Percentiles rank a stretch among this genome's conserved stretches.
Conservation (phyloP, 2,797 vertebrate genomes). For the Malurus leucopterus region DNA sequence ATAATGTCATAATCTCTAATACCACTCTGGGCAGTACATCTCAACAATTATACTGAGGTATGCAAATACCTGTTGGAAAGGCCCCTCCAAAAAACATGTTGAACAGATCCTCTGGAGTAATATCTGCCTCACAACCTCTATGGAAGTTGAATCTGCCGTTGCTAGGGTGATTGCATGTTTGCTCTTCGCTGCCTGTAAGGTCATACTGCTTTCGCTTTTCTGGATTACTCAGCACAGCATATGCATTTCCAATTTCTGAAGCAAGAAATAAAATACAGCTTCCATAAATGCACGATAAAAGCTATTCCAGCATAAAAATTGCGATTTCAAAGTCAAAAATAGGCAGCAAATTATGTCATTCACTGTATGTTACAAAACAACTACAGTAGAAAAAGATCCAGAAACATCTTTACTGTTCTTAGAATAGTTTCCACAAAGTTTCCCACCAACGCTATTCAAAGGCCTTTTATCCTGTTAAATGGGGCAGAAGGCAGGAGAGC, state of each 20-base stretch:
- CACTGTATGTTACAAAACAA: background rate
- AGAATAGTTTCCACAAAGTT: background rate
- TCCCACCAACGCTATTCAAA: background rate
- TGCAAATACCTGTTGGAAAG: conserved; percentile 86
- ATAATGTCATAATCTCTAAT: background rate
- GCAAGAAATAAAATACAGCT: conserved; percentile 26
- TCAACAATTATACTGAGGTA: rapidly evolving
- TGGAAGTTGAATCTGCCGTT: conserved; percentile 92
- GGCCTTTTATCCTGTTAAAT: background rate
- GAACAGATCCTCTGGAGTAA: conserved; percentile 97
- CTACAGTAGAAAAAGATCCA: background rate
- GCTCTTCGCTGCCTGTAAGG: conserved; percentile 87
- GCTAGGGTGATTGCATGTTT: conserved; percentile 75
- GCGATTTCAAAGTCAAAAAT: background rate
- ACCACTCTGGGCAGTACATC: background rate
- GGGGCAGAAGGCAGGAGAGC: background rate
- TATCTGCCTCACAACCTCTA: conserved; percentile 92
- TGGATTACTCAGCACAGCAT: conserved; percentile 92
- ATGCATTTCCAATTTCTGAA: conserved; percentile 94
- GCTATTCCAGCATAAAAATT: background rate
- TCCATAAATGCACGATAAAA: background rate
- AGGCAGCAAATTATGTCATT: background rate
- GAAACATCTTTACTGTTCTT: background rate
- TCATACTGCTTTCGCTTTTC: conserved; percentile 95
- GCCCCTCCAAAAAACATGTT: conserved; percentile 98